These are phyloP conservation scores for Riptortus pedestris DNA, from an alignment of 1,140 invertebrate species.

Conservation along the genomic window DNA sequence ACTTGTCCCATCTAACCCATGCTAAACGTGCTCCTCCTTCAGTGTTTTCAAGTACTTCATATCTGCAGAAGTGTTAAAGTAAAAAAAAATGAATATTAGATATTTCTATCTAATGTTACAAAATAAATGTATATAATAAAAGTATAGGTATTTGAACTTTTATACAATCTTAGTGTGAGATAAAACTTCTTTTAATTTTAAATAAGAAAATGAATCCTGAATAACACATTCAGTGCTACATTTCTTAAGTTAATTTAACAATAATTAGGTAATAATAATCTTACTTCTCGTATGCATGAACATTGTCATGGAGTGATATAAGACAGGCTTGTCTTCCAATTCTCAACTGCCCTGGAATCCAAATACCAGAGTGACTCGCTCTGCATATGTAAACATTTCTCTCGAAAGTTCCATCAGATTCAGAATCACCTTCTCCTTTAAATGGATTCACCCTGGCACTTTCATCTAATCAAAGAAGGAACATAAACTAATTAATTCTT, in stretches of 20 bases:
- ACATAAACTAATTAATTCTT: too few relatives aligned
- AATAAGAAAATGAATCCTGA: too few relatives aligned
- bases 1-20: conserved; percentile 62
- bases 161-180: too few relatives aligned
- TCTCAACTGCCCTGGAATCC: conserved; percentile 53
- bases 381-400: conserved; percentile 57
- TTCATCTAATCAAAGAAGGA: too few relatives aligned
- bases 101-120: neutral
- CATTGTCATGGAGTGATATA: conserved; percentile 49
- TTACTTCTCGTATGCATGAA: conserved; percentile 36
- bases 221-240: too few relatives aligned
- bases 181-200: too few relatives aligned
- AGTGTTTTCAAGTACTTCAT: conserved; percentile 65
- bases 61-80: conserved; percentile 37
- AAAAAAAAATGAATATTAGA: neutral
- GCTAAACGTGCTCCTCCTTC: conserved; percentile 59
- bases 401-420: neutral
- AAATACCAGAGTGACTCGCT: conserved; percentile 54
- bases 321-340: conserved; percentile 43
- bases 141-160: too few relatives aligned
- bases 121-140: neutral
- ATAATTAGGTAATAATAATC: too few relatives aligned
- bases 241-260: too few relatives aligned
- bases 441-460: neutral
- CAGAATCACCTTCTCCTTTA: neutral